Conservation (phyloP, 2,113 vertebrate species). For the Pyrgilauda ruficollis region DNA sequence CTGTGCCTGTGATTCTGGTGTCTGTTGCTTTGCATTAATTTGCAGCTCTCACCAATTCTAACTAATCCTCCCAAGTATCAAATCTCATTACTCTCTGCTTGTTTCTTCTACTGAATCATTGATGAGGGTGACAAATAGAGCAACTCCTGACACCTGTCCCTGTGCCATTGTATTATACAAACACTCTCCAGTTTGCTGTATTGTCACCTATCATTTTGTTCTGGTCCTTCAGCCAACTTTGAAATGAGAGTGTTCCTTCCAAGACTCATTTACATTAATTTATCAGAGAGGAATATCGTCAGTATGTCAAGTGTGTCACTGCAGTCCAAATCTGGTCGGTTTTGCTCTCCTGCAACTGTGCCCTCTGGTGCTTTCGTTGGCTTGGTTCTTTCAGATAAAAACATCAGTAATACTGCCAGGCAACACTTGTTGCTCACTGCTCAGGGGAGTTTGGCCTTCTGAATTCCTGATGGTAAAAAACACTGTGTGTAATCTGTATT, state of each 20-base stretch:
- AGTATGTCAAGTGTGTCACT: background rate
- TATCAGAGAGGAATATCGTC: background rate
- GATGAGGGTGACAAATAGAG: background rate
- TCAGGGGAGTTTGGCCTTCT: background rate
- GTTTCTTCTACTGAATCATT: background rate
- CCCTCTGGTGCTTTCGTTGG: background rate
- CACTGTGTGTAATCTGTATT: accelerated
- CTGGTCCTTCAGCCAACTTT: background rate
- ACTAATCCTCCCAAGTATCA: background rate
- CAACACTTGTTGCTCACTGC: background rate
- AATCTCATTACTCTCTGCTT: background rate
- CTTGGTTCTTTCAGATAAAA: background rate
- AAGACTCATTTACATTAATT: background rate
- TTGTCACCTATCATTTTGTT: background rate
- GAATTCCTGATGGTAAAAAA: background rate
- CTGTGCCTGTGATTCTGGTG: background rate
- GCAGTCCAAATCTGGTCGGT: background rate
- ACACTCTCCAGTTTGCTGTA: background rate
- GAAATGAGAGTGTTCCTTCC: background rate
- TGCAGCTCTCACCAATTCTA: background rate
- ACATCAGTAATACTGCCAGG: background rate
- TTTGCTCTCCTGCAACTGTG: background rate
- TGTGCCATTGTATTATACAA: background rate
- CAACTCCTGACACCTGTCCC: background rate
- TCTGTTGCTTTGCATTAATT: background rate